Base-by-base conservation (phyloP, 2,113 vertebrate species). In the Ranitomeya imitator region DNA sequence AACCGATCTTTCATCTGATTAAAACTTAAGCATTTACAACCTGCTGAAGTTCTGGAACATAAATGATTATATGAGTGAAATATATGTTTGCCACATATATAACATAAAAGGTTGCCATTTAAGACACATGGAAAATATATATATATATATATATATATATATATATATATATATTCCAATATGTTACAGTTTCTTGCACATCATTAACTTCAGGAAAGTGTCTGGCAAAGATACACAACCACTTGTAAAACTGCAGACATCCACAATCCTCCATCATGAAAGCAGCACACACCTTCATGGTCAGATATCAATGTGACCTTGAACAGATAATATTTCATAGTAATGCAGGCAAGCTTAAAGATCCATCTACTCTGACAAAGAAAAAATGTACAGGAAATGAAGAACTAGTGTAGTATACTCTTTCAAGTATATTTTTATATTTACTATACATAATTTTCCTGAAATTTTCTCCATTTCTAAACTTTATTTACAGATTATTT, bases 211-310 rank as follows among this genome's bases (percentile, higher is more conserved):
- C 14, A 55, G 76, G 21, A 86, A 71, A 19, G 76, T 86, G 31
- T 79, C 57, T 77, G 74, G 76, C 18, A 78, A 54, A 23, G 59
- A 78, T 61, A 77, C 23, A 52, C 1, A 71, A 51, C 37, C 31
- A 86, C n/a, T 77, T 86, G 31, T 86, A 51, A 65, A 86, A 79
- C 37, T 78, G 73, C 73, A 76, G 73, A 52, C 73, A 52, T 76
- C 45, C 18, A 86, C 26, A 16, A 26, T 54, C 54, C 52, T 74
- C 85, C 55, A 52, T 26, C 55, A 26, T 79, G 13, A 67, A 79
- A 86, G 74, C 21, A 77, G 13, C 12, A 85, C 14, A 37, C 13
- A 78, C 21, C 3, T 45, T 18, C 26, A 21, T n/a, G 31, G 18
- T 19, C 74, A 78, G 84, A 74, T 84, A 69, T 23, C 63, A 84